These are phyloP conservation scores for Galeruca laticollis DNA, from an alignment of 2,888 invertebrate genomes.

Conservation along the genomic window DNA sequence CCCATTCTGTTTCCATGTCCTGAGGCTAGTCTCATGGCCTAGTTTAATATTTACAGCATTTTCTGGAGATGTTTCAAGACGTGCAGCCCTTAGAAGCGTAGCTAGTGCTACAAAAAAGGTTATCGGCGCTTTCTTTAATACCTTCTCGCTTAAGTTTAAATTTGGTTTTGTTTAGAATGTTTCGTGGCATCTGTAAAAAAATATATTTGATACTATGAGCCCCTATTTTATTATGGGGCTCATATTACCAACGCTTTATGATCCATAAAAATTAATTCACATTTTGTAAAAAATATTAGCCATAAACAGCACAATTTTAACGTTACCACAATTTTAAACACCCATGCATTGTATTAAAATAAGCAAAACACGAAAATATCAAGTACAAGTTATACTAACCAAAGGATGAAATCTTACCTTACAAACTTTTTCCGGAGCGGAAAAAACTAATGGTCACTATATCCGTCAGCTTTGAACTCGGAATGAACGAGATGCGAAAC, in stretches of 20 bases:
- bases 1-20: neutral
- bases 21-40: neutral
- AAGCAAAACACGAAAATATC: neutral
- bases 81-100: neutral
- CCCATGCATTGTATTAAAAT: neutral
- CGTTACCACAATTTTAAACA: neutral
- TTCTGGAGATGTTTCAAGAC: neutral
- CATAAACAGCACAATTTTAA: too few species aligned
- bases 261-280: neutral
- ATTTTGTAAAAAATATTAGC: neutral
- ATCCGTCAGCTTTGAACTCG: neutral
- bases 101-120: neutral
- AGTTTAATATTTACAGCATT: too few species aligned
- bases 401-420: neutral
- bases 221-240: constrained; percentile 2
- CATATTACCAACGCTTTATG: neutral
- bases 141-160: neutral
- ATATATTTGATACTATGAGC: neutral
- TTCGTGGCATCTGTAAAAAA: constrained; percentile 4
- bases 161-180: neutral
- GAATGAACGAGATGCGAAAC: neutral
- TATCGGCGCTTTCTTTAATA: neutral
- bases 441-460: neutral
- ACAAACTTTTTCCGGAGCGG: neutral
- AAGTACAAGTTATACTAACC: neutral